Evolutionary conservation across 2,113 vertebrate species (phyloP).

Genomic region (Callaeas wilsoni): DNA sequence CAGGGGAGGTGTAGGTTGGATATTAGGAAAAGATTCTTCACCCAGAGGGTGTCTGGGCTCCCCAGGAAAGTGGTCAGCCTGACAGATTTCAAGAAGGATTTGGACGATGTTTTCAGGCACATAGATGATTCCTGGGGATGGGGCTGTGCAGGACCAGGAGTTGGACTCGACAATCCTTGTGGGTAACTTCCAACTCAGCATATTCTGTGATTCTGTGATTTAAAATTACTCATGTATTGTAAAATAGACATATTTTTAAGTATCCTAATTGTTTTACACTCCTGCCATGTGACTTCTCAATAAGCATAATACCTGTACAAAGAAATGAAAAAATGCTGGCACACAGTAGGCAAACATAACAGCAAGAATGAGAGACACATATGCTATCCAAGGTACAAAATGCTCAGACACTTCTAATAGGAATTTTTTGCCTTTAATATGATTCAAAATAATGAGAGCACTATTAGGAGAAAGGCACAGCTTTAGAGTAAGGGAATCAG

Average conservation of each 20-base stretch:
- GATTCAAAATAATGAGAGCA: not conserved
- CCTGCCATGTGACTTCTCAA: not conserved
- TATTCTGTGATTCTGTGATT: not conserved
- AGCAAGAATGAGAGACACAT: not conserved
- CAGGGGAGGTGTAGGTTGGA: not conserved
- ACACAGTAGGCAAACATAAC: accelerated
- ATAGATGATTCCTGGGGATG: not conserved
- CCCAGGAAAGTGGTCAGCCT: not conserved
- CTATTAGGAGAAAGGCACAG: not conserved
- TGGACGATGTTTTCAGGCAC: not conserved
- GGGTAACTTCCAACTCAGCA: not conserved
- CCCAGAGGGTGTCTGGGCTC: not conserved
- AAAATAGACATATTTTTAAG: not conserved
- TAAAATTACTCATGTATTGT: not conserved
- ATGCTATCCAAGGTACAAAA: not conserved
- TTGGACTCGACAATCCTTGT: not conserved
- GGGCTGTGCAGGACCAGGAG: not conserved
- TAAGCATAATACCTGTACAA: not conserved
- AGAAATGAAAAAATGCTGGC: not conserved
- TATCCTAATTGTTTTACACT: not conserved
- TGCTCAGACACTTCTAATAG: not conserved
- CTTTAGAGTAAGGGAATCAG: not conserved
- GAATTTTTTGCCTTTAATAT: not conserved
- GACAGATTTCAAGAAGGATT: not conserved
- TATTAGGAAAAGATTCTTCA: not conserved